Percentiles rank a stretch among this genome's conserved stretches.
phyloP scores from a whole-genome alignment of 2,888 invertebrate genomes.

The Micoletzkya japonica region DNA sequence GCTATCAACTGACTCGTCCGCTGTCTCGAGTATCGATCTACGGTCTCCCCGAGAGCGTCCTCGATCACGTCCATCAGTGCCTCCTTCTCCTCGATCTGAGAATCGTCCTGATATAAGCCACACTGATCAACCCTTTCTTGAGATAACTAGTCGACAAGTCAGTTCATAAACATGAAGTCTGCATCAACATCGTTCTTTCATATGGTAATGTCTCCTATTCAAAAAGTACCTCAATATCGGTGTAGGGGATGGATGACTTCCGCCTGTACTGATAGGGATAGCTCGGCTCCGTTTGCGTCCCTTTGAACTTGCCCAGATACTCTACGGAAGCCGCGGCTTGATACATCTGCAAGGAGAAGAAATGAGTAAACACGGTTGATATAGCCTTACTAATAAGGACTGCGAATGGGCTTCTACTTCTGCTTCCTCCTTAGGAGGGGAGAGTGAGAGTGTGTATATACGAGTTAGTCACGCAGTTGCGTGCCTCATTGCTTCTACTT shows the following conservation, averaged over 20 bases:
- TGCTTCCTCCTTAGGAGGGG: background rate
- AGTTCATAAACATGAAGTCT: background rate
- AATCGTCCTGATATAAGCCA: background rate
- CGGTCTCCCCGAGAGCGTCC: conserved; percentile 58
- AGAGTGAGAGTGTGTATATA: background rate
- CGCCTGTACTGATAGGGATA: conserved; percentile 13
- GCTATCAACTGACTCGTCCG: conserved; percentile 57
- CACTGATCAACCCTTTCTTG: too few species aligned
- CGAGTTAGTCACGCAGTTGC: too few species aligned
- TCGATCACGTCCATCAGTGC: conserved; percentile 56
- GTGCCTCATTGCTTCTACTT: too few species aligned
- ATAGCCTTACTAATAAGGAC: background rate
- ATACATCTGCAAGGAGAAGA: conserved; percentile 14
- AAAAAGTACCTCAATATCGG: conserved; percentile 6
- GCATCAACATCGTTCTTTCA: background rate
- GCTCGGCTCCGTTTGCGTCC: conserved; percentile 18
- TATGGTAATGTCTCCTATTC: background rate
- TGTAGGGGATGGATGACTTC: background rate
- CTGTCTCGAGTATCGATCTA: conserved; percentile 56
- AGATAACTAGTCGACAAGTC: background rate
- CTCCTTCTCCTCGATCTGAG: conserved; percentile 50
- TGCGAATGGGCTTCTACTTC: background rate
- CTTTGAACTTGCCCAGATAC: conserved; percentile 29
- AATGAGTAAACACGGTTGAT: background rate
- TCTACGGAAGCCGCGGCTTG: conserved; percentile 23